Base-by-base conservation (phyloP, 2,888 invertebrate species). In the Gibbula magus region DNA sequence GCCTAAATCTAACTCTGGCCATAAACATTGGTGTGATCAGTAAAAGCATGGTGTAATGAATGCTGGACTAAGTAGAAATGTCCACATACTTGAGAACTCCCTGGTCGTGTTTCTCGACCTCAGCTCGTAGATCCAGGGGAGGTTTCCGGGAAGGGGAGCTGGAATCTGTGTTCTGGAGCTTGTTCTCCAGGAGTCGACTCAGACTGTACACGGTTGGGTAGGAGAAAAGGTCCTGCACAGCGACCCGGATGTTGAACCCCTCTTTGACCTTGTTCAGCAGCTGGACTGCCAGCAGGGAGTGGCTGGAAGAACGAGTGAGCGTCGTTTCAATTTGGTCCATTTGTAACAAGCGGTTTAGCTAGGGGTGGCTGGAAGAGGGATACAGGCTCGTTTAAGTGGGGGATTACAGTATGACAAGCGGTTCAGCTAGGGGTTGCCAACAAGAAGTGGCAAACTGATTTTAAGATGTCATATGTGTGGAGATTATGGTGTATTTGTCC, bases 241-340 rank as follows among this genome's bases (percentile, higher is more conserved):
- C 84, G 79, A 93, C 77, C 61, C 89, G 86, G 0, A 89, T 81
- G 5, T 83, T 84, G 86, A 93, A 92, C 78, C 87, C 86, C 10
- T 87, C 86, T 22, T 85, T 85, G 8, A 92, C 84, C 76, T 86
- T 86, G 61, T 83, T 85, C 77, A 93, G 87, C 22, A 93, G 88
- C 80, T 92, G 90, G 56, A 92, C 90, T n/a, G 93, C 93, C 75
- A 93, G 85, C 20, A 93, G 88, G 5, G 93, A 93, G 81, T 93
- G 93, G 5, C 93, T 93, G 88, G 22, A 88, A 84, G 20, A 29
- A n/a, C n/a, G 53, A 53, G 2, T n/a, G 18, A 8, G n/a, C n/a
- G n/a, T n/a, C n/a, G n/a, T n/a, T n/a, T n/a, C n/a, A n/a, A n/a
- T n/a, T n/a, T n/a, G n/a, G n/a, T n/a, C n/a, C n/a, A n/a, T n/a